phyloP scores from a whole-genome alignment of 2,888 invertebrate species.

The Lathronympha strigana region DNA sequence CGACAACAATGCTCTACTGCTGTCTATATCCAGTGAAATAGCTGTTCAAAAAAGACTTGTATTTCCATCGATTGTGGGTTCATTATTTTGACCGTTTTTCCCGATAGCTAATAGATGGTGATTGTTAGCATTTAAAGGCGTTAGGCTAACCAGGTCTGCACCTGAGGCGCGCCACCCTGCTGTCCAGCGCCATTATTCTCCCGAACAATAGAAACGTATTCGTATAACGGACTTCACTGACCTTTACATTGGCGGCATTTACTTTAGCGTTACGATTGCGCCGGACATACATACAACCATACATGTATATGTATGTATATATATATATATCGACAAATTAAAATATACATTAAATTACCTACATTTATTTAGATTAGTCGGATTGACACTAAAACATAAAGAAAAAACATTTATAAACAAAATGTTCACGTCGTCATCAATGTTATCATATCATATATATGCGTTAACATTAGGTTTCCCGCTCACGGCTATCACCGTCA shows the following conservation, averaged over 20 bases:
- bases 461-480: too few relatives aligned
- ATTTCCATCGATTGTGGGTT: constrained; percentile 48
- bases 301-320: background rate
- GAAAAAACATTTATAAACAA: too few relatives aligned
- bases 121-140: constrained; percentile 30
- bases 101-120: constrained; percentile 43
- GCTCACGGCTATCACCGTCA: too few relatives aligned
- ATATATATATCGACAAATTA: background rate
- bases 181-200: constrained; percentile 20
- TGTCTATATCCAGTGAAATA: constrained; percentile 53
- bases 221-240: constrained; percentile 20
- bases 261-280: constrained; percentile 9
- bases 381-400: too few relatives aligned
- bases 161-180: constrained; percentile 8
- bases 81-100: constrained; percentile 52
- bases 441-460: too few relatives aligned
- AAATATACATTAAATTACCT: too few relatives aligned
- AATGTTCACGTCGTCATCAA: too few relatives aligned
- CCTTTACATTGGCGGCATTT: constrained; percentile 23
- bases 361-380: too few relatives aligned
- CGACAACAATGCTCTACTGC: constrained; percentile 69
- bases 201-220: constrained; percentile 25
- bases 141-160: constrained; percentile 33
- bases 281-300: background rate
- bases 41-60: constrained; percentile 57